A percentile compares a stretch with the other conserved stretches of the same genome.
Evolutionary conservation across 53 echinoderm and acorn worm genomes (phyloP).

Genomic region (Holothuria leucospilota): DNA sequence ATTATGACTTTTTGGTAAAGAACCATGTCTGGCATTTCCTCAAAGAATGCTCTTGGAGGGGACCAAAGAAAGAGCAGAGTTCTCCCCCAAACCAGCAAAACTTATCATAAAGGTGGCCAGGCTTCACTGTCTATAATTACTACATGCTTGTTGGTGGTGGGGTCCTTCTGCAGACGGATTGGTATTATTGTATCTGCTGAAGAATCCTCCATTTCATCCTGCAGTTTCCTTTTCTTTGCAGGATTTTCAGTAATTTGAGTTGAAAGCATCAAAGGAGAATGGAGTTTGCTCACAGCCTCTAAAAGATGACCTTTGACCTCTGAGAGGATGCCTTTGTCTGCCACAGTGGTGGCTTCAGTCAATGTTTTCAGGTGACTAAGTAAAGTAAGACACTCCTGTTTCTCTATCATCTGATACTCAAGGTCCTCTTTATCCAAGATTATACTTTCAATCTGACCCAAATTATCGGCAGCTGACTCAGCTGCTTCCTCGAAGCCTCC

Average conservation of each 20-base stretch:
- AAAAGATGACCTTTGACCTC: slow-evolving; percentile 49
- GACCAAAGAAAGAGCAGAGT: no score
- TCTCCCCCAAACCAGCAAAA: no score
- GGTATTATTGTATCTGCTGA: slow-evolving; percentile 15
- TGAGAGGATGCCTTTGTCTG: slow-evolving; percentile 16
- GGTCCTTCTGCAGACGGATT: slow-evolving; percentile 33
- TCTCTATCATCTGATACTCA: neutral
- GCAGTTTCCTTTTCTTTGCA: slow-evolving; percentile 14
- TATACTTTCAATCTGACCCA: slow-evolving; percentile 7
- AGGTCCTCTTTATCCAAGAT: slow-evolving; percentile 9
- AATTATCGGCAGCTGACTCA: neutral
- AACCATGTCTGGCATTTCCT: no score
- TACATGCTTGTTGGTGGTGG: slow-evolving; percentile 32
- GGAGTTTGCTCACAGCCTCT: slow-evolving; percentile 34
- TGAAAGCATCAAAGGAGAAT: neutral
- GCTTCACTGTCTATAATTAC: slow-evolving; percentile 16
- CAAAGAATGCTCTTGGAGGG: no score
- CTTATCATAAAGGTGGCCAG: slow-evolving; percentile 24
- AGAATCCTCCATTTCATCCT: slow-evolving; percentile 7
- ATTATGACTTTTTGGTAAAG: no score
- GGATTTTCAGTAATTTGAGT: slow-evolving; percentile 1
- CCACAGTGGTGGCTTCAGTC: slow-evolving; percentile 22
- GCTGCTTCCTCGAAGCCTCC: neutral
- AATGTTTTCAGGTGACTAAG: slow-evolving; percentile 30
- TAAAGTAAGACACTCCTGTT: slow-evolving; percentile 18